Percentiles rank a stretch among this genome's conserved stretches.
Evolutionary conservation across 2,113 vertebrate species (phyloP).

Genomic region (Agelaius phoeniceus): DNA sequence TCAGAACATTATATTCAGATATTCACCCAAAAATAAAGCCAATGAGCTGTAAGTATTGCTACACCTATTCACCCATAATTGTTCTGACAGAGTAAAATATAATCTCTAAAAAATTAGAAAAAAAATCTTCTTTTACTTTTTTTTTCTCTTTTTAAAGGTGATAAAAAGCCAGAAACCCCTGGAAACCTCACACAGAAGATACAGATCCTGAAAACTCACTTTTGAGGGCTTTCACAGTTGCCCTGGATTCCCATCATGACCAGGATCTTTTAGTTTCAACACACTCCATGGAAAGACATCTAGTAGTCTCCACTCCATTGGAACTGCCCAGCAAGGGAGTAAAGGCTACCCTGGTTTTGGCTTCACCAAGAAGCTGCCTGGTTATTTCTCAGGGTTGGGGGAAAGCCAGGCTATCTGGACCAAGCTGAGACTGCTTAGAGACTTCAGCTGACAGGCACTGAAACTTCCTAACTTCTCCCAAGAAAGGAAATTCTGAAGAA

Average conservation of each 20-base stretch:
- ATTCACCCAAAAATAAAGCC: neutral
- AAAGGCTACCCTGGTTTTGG: too few relatives aligned
- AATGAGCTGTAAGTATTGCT: neutral
- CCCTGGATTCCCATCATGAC: neutral
- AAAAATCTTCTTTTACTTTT: neutral
- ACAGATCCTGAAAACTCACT: neutral
- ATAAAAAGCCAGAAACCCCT: neutral
- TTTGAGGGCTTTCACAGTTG: neutral
- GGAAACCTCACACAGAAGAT: neutral
- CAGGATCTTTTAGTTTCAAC: neutral
- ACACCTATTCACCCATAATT: neutral
- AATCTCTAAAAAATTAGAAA: neutral
- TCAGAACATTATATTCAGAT: neutral
- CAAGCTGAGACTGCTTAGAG: neutral
- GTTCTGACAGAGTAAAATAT: neutral
- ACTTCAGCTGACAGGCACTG: neutral
- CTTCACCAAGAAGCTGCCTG: neutral
- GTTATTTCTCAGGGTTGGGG: neutral
- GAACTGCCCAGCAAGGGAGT: neutral
- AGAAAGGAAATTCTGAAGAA: neutral
- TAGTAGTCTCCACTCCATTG: neutral
- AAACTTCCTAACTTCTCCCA: neutral
- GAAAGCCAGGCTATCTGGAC: neutral
- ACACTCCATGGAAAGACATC: rapidly evolving
- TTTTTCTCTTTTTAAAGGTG: neutral